A percentile compares a stretch with the other conserved stretches of the same genome.
phyloP scores from a whole-genome alignment of 2,888 invertebrate species.

The Ceriagrion tenellum region DNA sequence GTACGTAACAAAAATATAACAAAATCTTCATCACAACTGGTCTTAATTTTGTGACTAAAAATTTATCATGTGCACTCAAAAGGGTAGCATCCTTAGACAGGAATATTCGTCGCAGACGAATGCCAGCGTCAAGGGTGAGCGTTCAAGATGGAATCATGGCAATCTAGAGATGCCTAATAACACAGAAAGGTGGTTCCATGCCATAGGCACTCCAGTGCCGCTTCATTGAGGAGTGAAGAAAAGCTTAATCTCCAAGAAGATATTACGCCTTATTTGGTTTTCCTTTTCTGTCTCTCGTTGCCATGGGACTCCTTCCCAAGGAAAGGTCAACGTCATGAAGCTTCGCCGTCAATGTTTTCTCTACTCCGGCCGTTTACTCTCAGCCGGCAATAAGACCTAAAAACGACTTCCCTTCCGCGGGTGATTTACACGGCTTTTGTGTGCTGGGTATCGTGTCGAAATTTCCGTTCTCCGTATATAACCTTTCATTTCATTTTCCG shows the following conservation, averaged over 20 bases:
- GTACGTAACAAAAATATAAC: too few relatives aligned
- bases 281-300: neutral
- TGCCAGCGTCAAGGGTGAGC: neutral
- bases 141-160: neutral
- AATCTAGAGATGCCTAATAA: neutral
- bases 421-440: neutral
- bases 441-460: neutral
- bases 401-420: neutral
- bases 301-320: neutral
- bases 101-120: neutral
- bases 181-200: neutral
- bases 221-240: neutral
- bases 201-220: neutral
- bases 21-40: too few relatives aligned
- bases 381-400: neutral
- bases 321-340: constrained; percentile 1
- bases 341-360: too few relatives aligned
- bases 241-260: neutral
- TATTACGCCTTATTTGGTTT: neutral
- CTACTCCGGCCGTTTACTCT: neutral
- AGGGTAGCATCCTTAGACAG: neutral
- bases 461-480: neutral
- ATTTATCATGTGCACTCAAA: too few relatives aligned
- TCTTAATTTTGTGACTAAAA: too few relatives aligned
- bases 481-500: neutral